Base-by-base conservation (phyloP, 2,113 vertebrate species). In the Strigops habroptila region DNA sequence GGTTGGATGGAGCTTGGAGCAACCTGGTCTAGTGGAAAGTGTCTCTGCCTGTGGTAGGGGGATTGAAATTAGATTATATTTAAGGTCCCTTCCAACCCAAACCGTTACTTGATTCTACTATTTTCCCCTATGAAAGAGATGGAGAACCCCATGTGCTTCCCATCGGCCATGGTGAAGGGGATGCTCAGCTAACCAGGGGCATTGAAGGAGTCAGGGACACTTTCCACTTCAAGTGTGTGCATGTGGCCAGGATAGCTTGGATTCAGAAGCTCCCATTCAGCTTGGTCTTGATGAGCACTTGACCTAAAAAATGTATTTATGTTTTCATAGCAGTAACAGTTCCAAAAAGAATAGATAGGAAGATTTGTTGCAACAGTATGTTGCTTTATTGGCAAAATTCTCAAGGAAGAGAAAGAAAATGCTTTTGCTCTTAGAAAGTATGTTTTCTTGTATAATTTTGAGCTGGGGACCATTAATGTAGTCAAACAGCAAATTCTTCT, bases 81-180 rank as follows among this genome's bases (percentile, higher is more conserved):
- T 28, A 4, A 35, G 5, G 17, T 57, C 30, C 25, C 16, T 70
- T 13, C 80, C 69, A 6, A 16, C 63, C 62, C 77, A 64, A 80
- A 49, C 6, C 24, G 6, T 14, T 14, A 52, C 13, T 5, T 7
- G 7, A 33, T 24, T 80, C 33, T 12, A 1, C 41, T 18, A 8
- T n/a, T 62, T 37, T 18, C 55, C 24, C 39, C 23, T 17, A 6
- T 0, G 1, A 6, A 52, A n/a, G 62, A 68, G n/a, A 11, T 3
- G 5, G 8, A 33, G 53, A 9, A 13, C 30, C 16, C 41, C 23
- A 2, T 7, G 16, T 17, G 10, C n/a, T 13, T 46, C 44, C n/a
- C 4, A 1, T 14, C 1, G 3, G 17, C 69, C 2, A 0, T 1
- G 3, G 39, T 46, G n/a, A 25, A n/a, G 1, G 37, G 64, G 41